Evolutionary conservation across 2,113 vertebrate species (phyloP), one percentile per base, ranked within the genome.

Genomic region (Carassius auratus): DNA sequence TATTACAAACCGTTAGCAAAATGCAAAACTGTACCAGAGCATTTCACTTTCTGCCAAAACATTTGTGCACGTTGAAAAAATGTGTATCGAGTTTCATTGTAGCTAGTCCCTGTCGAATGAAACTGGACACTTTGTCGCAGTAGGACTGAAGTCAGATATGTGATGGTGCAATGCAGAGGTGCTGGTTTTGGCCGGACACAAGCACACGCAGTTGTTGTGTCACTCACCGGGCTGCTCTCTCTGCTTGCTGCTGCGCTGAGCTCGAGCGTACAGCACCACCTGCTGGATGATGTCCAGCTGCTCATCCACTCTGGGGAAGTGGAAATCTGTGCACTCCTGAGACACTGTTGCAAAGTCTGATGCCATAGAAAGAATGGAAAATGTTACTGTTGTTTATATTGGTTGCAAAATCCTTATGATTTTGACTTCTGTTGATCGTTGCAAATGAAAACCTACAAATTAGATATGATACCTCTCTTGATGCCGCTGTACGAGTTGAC

Each of bases 401-500:
- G 17, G 8, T 45, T 45, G 42, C 42, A 45, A 45, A 45, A 12
- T 45, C 12, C 45, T n/a, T 80, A 30, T 5, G 45, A 71, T 52
- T 48, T 48, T 8, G n/a, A 26, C 21, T 4, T 30, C 23, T 75
- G 38, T 1, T 50, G 45, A 75, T 8, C 7, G 2, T 76, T 76
- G 13, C 23, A 50, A 38, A 26, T 0, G 0, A 76, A 50, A 50
- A 15, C 9, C 8, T 10, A 38, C 1, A 8, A 26, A 26, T 76
- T 8, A 48, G 48, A 50, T 4, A 8, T 19, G 23, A 17, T 33
- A 97, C 98, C 98, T 97, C 97, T 96, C 91, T 99, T 99, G 89
- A 99, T 99, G 74, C 98, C 97, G 0, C 97, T 99, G 62, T 99
- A 99, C 3, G 97, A 99, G 92, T 97, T 99, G 90, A 99, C 96